Evolutionary conservation across 2,888 invertebrate species (phyloP).

Genomic region (Zygothrica quintamaculata): DNA sequence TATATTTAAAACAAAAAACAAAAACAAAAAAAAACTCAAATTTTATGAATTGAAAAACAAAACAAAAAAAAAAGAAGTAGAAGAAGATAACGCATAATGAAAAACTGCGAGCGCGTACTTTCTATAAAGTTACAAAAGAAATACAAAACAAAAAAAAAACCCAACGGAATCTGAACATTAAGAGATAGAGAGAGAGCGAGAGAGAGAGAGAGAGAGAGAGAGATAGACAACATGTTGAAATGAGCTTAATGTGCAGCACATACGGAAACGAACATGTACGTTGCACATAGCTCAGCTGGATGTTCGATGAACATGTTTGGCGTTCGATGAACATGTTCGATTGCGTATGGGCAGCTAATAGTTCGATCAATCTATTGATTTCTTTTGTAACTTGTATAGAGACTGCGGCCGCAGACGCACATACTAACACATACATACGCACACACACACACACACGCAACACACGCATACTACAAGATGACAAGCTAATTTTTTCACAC

Average conservation of each 20-base stretch:
- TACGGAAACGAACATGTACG: too few relatives aligned
- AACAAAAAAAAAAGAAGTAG: slow-evolving; percentile 29
- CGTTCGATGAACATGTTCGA: too few relatives aligned
- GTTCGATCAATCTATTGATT: slow-evolving; percentile 49
- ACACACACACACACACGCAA: slow-evolving; percentile 33
- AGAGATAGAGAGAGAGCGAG: slow-evolving; percentile 16
- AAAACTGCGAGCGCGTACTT: slow-evolving; percentile 76
- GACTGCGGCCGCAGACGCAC: slow-evolving; percentile 75
- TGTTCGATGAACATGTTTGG: too few relatives aligned
- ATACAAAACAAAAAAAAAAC: slow-evolving; percentile 24
- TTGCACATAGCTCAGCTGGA: too few relatives aligned
- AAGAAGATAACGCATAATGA: slow-evolving; percentile 45
- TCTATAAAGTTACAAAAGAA: slow-evolving; percentile 83
- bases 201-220: slow-evolving; percentile 31
- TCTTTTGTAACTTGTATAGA: slow-evolving; percentile 83
- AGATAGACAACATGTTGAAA: slow-evolving; percentile 34
- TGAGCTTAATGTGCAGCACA: too few relatives aligned
- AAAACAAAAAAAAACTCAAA: too few relatives aligned
- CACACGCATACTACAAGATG: slow-evolving; percentile 27
- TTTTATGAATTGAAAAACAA: slow-evolving; percentile 29
- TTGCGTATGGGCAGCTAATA: too few relatives aligned
- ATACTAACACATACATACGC: slow-evolving; percentile 34
- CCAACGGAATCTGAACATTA: background rate
- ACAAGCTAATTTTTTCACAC: slow-evolving; percentile 37
- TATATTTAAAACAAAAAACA: slow-evolving; percentile 28